Evolutionary conservation across 2,888 invertebrate species (phyloP), one percentile per base, ranked within the genome.

Genomic region (Pyrochroa serraticornis): DNA sequence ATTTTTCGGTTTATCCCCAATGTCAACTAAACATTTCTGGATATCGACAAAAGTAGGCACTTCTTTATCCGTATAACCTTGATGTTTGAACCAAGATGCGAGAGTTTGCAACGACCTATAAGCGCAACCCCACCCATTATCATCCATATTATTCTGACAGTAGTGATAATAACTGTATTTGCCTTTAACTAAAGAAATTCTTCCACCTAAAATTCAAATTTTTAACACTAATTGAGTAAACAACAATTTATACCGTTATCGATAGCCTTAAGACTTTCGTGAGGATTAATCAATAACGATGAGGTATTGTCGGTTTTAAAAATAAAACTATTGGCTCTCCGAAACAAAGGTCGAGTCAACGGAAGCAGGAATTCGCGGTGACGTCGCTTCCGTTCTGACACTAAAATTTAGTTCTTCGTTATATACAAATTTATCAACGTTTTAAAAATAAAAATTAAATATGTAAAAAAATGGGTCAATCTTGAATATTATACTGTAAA

Each of bases 41-140:
- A 98, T 95, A 64, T 93, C 90, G 71, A 81, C 80, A 77, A 94
- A 94, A 2, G 87, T 86, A 9, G 97, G 98, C 57, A 95, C 84
- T 9, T 85, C 80, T 45, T 84, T 83, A 42, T 89, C 84, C 1
- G 90, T 90, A 74, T 91, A 95, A 3, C 94, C 94, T 80, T 96
- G 95, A 70, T 72, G 61, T 84, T 86, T 85, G 75, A 93, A 96
- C 99, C 99, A 99, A 0, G 97, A 97, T 64, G 93, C 87, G 62
- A 99, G 85, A 0, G 98, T 97, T 81, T 99, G 99, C 72, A 99
- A 83, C 0, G 97, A 97, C 59, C 99, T 86, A 76, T 99, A 99
- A 0, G 99, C 99, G 82, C 99, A 99, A 3, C 99, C 99, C 99
- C 99, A 99, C n/a, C 96, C 96, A 77, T 92, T 90, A 73, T 99